Base-by-base conservation (phyloP, 2,888 invertebrate species). In the Trissolcus japonicus region DNA sequence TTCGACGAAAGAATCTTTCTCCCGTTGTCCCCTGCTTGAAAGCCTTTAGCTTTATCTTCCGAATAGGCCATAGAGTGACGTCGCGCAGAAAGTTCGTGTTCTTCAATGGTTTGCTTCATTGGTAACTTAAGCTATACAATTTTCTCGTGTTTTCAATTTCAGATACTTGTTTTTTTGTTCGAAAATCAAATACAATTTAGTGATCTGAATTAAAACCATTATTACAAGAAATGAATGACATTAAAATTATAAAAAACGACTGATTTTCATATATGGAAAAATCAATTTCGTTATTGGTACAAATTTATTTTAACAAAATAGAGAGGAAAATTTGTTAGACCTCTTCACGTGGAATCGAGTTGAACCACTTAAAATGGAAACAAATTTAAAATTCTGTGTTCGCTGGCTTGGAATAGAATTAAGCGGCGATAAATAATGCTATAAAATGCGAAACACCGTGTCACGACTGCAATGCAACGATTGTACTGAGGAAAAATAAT, bases 91-190 rank as follows among this genome's bases (percentile, higher is more conserved):
- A 77, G 62, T 66, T 78, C 73, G 60, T 76, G 66, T 76, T 76
- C 61, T 73, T 76, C 73, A 78, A 78, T 67, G 69, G 57, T 76
- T 76, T 61, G 67, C 69, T 78, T 63, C 76, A 78, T 77, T 68
- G 74, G 69, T 62, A 66, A 75, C 72, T 72, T 56, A 60, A 72
- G 75, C 75, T 75, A 65, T 68, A 73, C 73, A 73, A 73, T 78
- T 76, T 56, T 21, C 55, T 50, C 16, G 46, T 35, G 60, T 61
- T 76, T 67, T 72, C 50, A 46, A 16, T 46, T 46, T 16, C 16
- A 1, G 46, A 43, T 14, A 7, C 14, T 46, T 46, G 11, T 0
- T 16, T 46, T 46, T 46, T 46, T 46, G 46, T 14, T 14, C 4
- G 46, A 46, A 46, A 35, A 35, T 35, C 35, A 35, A 35, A 35